Conservation (phyloP, 2,797 vertebrate species). For the Chrysocyon brachyurus region DNA sequence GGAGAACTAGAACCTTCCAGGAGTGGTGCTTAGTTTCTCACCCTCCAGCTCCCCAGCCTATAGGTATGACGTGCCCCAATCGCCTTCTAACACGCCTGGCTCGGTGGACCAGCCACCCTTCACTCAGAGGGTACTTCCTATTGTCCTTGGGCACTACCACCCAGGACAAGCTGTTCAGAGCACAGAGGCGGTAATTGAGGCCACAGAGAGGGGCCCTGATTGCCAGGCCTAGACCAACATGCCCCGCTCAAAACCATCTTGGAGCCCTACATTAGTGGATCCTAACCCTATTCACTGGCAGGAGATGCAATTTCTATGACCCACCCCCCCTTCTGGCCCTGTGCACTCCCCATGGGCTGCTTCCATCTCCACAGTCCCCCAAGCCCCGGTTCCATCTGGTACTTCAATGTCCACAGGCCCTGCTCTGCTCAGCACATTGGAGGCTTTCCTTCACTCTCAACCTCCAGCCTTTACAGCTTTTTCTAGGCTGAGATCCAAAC, state of each 20-base stretch:
- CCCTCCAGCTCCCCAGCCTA: too few relatives aligned
- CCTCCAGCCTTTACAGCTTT: background rate
- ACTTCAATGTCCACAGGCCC: background rate
- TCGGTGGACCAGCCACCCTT: background rate
- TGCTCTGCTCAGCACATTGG: accelerated
- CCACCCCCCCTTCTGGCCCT: background rate
- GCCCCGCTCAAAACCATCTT: background rate
- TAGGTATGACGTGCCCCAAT: background rate
- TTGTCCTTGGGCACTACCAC: background rate
- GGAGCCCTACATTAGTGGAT: background rate
- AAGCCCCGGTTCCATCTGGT: too few relatives aligned
- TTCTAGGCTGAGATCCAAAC: background rate
- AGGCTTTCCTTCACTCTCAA: background rate
- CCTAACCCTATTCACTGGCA: background rate
- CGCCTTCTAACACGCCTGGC: background rate
- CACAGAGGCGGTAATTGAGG: background rate
- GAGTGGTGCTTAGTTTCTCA: background rate
- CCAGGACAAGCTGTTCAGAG: background rate
- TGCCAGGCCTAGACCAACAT: background rate
- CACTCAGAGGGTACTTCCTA: background rate
- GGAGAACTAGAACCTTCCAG: background rate
- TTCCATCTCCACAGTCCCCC: background rate
- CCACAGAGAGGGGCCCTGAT: background rate
- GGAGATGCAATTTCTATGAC: background rate
- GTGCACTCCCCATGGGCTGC: background rate